phyloP scores from a whole-genome alignment of 2,113 vertebrate genomes.

The Gopherus flavomarginatus region DNA sequence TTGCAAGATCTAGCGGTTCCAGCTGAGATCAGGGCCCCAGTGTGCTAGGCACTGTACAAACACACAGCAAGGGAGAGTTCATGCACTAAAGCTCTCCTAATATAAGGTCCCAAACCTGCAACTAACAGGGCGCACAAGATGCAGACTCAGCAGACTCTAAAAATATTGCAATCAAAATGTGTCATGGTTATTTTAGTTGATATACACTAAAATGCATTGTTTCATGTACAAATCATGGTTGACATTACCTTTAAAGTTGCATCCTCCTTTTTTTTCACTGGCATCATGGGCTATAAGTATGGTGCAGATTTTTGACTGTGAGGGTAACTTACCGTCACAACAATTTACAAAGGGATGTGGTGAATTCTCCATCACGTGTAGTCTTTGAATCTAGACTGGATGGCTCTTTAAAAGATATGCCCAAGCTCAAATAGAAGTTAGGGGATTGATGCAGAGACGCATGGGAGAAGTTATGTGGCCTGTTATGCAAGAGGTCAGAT shows the following conservation, averaged over 20 bases:
- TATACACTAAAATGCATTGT: background rate
- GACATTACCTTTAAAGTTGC: background rate
- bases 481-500: background rate
- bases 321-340: background rate
- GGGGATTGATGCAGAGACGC: background rate
- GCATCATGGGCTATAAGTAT: background rate
- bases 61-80: accelerated
- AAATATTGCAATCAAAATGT: background rate
- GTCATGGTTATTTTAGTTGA: background rate
- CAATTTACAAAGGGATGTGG: background rate
- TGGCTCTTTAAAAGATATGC: background rate
- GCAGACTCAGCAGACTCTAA: background rate
- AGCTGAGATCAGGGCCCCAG: background rate
- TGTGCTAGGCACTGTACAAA: background rate
- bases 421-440: background rate
- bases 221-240: background rate
- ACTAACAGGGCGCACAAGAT: background rate
- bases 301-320: background rate
- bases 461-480: background rate
- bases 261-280: background rate
- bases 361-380: background rate
- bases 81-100: background rate
- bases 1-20: background rate
- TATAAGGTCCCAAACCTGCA: background rate
- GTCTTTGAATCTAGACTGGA: background rate